Conservation (phyloP, 2,888 invertebrate species). For the Linnaemya vulpina region DNA sequence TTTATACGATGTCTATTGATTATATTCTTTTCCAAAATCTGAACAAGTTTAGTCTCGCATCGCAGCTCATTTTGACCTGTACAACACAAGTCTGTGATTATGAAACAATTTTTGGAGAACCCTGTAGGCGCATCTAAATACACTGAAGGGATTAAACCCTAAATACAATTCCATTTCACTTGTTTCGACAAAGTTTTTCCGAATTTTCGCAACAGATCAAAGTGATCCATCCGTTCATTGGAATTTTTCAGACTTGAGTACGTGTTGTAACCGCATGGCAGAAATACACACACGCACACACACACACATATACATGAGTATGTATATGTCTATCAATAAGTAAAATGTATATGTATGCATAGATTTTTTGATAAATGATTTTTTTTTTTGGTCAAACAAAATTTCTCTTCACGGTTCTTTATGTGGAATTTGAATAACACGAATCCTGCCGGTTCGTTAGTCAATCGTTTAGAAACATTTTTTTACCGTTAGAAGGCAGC, state of each 20-base stretch:
- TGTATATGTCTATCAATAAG: background rate
- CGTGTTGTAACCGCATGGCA: background rate
- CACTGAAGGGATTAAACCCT: slow-evolving; percentile 38
- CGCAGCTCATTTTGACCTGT: no score
- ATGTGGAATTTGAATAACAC: slow-evolving; percentile 24
- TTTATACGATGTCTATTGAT: no score
- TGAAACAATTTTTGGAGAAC: slow-evolving; percentile 11
- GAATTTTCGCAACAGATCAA: slow-evolving; percentile 44
- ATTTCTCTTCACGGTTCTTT: slow-evolving; percentile 50
- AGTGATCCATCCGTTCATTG: slow-evolving; percentile 25
- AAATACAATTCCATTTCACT: slow-evolving; percentile 39
- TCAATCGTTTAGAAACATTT: slow-evolving; percentile 13
- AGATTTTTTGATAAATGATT: slow-evolving; percentile 46
- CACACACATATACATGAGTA: background rate
- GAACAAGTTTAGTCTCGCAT: no score
- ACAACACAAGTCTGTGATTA: background rate
- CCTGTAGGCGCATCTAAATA: background rate
- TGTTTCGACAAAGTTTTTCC: slow-evolving; percentile 43
- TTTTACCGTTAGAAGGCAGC: background rate
- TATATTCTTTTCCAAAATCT: no score
- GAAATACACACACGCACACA: no score
- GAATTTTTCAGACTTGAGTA: slow-evolving; percentile 19
- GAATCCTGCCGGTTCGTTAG: background rate
- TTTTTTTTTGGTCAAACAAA: slow-evolving; percentile 20
- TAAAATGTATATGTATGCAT: background rate